phyloP scores from a whole-genome alignment of 2,113 vertebrate species.

The Aegypius monachus region DNA sequence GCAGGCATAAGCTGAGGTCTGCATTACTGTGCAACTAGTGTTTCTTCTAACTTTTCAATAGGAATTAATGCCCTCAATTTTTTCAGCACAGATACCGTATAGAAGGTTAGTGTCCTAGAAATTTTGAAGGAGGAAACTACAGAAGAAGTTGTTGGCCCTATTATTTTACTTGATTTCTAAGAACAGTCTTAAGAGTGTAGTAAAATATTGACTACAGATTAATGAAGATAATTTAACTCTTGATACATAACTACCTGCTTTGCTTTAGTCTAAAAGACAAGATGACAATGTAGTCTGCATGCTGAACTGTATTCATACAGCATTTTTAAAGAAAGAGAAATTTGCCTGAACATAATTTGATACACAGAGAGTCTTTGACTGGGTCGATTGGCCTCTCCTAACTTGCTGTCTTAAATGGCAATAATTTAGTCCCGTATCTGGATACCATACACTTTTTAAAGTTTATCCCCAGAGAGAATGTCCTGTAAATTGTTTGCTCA shows the following conservation, averaged over 20 bases:
- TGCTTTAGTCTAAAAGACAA: not conserved
- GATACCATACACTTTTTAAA: not conserved
- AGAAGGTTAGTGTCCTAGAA: not conserved
- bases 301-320: not conserved
- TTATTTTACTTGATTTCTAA: not conserved
- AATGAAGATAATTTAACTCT: not conserved
- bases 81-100: not conserved
- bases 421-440: not conserved
- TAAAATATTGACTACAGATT: not conserved
- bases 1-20: not conserved
- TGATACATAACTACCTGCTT: not conserved
- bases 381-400: not conserved
- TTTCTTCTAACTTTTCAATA: not conserved
- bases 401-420: not conserved
- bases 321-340: not conserved
- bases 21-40: not conserved
- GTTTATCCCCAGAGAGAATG: not conserved
- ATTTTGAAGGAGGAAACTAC: not conserved
- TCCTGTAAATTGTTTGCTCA: not conserved
- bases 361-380: not conserved
- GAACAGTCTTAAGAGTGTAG: not conserved
- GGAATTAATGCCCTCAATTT: not conserved
- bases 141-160: not conserved
- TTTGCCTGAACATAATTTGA: not conserved
- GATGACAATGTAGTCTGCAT: accelerated